Conservation (phyloP, 2,113 vertebrate species). For the rabbit (Oryctolagus cuniculus) region mOryCun1.1 NC_091432.1:175924501-175925000, state of each 20-base stretch:
- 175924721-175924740: background rate
- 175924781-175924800: background rate
- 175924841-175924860: background rate
- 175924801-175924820: background rate
- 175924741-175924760: background rate
- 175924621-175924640: background rate
- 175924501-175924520: background rate
- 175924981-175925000: background rate
- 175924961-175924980: background rate
- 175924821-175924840: background rate
- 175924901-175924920: background rate
- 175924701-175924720: background rate
- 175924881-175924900: slow-evolving; percentile 7
- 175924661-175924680: background rate
- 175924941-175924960: background rate
- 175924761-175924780: background rate
- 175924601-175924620: background rate
- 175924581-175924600: background rate
- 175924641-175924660: background rate
- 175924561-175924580: background rate
- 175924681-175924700: background rate
- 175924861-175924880: background rate
- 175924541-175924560: background rate
- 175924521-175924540: background rate
- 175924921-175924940: background rate